Conservation (phyloP, 2,888 invertebrate genomes). For the Tenthredo distinguenda region DNA sequence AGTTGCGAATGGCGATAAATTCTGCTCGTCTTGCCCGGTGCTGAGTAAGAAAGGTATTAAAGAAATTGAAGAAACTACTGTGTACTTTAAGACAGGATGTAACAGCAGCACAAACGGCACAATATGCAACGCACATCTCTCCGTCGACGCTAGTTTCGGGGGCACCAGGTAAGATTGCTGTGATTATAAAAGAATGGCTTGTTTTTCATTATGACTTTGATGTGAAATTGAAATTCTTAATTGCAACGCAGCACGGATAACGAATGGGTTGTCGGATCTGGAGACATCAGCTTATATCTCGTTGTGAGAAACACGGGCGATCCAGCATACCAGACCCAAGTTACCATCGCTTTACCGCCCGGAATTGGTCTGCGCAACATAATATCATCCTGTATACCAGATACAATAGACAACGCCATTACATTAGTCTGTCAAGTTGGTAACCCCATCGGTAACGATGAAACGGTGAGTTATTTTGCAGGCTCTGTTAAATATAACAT, state of each 20-base stretch:
- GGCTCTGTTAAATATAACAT: neutral
- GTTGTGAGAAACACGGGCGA: conserved; percentile 66
- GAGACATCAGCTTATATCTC: conserved; percentile 64
- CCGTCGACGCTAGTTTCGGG: conserved; percentile 56
- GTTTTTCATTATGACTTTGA: neutral
- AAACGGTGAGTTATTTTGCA: conserved; percentile 60
- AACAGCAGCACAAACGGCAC: conserved; percentile 60
- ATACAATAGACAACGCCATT: conserved; percentile 50
- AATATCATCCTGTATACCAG: conserved; percentile 66
- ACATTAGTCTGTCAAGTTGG: conserved; percentile 64
- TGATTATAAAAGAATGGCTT: neutral
- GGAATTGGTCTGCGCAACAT: conserved; percentile 65
- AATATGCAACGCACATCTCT: conserved; percentile 64
- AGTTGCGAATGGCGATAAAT: conserved; percentile 18
- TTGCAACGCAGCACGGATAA: conserved; percentile 57
- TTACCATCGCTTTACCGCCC: conserved; percentile 63
- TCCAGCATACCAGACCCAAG: conserved; percentile 66
- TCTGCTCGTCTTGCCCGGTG: conserved; percentile 63
- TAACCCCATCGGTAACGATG: conserved; percentile 65
- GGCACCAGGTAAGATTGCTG: conserved; percentile 53
- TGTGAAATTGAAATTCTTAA: neutral
- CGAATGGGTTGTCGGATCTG: conserved; percentile 70
- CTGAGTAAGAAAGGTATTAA: conserved; percentile 58
- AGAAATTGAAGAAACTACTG: conserved; percentile 54
- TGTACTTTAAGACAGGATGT: conserved; percentile 69